A percentile compares a stretch with the other conserved stretches of the same genome.
These are phyloP conservation scores for Lepidochrysops patricia DNA, from an alignment of 2,888 invertebrate genomes.

Conservation along the genomic window DNA sequence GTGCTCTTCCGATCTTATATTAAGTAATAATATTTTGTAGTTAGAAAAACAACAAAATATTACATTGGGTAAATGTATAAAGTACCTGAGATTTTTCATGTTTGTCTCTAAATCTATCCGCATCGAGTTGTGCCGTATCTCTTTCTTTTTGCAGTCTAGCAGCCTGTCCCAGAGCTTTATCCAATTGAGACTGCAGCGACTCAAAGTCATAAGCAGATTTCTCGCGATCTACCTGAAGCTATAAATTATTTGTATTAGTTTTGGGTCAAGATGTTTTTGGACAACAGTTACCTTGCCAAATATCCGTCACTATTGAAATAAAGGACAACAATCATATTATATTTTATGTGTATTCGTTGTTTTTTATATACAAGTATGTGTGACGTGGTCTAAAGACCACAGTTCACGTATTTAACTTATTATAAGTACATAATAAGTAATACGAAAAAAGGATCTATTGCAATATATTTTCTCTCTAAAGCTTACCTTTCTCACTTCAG, in stretches of 20 bases:
- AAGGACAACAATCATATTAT: neutral
- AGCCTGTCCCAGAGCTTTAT: slow-evolving; percentile 91
- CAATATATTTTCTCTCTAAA: neutral
- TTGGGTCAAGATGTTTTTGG: neutral
- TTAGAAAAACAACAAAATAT: too few species aligned
- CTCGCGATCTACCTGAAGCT: slow-evolving; percentile 92
- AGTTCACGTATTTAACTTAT: too few species aligned
- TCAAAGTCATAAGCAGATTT: slow-evolving; percentile 93
- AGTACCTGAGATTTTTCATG: slow-evolving; percentile 90
- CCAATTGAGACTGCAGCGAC: slow-evolving; percentile 91
- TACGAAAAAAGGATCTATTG: slow-evolving; percentile 5
- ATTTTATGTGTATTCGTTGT: too few species aligned
- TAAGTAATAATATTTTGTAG: too few species aligned
- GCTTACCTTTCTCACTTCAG: slow-evolving; percentile 87
- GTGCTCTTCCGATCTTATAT: too few species aligned
- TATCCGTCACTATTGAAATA: neutral
- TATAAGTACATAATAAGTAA: neutral
- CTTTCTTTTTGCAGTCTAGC: slow-evolving; percentile 92
- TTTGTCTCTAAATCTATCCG: slow-evolving; percentile 90
- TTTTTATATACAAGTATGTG: too few species aligned
- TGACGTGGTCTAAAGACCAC: too few species aligned
- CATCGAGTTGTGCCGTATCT: slow-evolving; percentile 87
- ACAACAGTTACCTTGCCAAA: neutral
- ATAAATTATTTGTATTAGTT: slow-evolving; percentile 15
- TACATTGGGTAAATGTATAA: too few species aligned